Evolutionary conservation across 2,113 vertebrate genomes (phyloP), one percentile per base, ranked within the genome.

Genomic region (Chaenogobius annularis): DNA sequence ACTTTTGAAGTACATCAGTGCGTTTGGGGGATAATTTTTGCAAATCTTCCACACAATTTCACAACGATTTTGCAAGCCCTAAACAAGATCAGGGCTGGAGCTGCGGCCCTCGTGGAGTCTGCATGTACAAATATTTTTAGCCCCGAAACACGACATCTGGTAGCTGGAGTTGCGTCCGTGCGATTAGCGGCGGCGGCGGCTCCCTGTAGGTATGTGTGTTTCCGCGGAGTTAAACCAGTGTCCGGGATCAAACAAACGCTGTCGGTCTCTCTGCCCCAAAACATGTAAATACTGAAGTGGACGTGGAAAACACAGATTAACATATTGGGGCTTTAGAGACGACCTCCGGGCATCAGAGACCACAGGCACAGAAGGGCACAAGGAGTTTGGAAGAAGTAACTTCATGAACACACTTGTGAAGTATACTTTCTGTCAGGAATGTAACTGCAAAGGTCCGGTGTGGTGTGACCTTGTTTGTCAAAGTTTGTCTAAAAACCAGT

Each of bases 1-100:
- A 91, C 90, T 92, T 94, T 93, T 94, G 93, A 94, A 93, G 93
- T 93, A 72, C 87, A 87, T 88, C 87, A 85, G 85, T 89, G 89
- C 86, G 83, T 90, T 86, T 75, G 90, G 88, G 58, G 86, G 87
- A 89, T 89, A 68, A 90, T 92, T 92, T 61, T 90, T 7, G 62
- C 83, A 91, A 88, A 89, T 88, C 87, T 86, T 73, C 71, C 69
- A 77, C 58, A 61, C 85, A 83, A 90, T 92, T 93, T 92, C 83
- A 93, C 87, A 91, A 88, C 88, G 83, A 87, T 91, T 93, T 92
- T 86, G 64, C 83, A 90, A 89, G 84, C 85, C 77, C 89, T 79
- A 83, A 89, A 90, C 78, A 89, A 89, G 88, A 91, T 87, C 64
- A 22, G 78, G 82, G 71, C 77, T 3, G 37, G 7, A 40, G 37